Evolutionary conservation across 2,113 vertebrate species (phyloP), one percentile per base, ranked within the genome.

Genomic region (Clarias gariepinus): DNA sequence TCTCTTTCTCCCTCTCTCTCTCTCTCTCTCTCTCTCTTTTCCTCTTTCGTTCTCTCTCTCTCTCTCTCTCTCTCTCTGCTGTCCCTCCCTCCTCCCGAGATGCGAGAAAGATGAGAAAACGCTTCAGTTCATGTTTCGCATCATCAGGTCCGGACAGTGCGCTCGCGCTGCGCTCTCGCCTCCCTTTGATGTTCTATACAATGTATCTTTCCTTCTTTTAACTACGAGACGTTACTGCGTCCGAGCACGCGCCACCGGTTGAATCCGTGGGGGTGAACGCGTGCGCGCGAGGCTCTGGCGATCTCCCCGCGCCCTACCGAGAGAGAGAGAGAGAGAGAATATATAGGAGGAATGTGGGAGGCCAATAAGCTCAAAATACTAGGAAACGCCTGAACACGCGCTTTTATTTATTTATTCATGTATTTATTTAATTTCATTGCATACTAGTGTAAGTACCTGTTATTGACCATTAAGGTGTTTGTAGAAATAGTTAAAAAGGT

Each of bases 31-130:
- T 84, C 80, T 84, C 64, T 55, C 68, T 69, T 28, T 76, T 71
- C 57, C 86, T 87, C 82, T 57, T 25, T 63, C 90, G 85, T 87
- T 84, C 69, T 81, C 84, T 84, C 80, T 84, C 64, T 55, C 80
- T 66, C 63, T 66, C 25, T 41, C 41, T 68, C 64, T n/a, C 21
- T 41, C 53, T 30, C 66, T 69, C 28, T 28, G 68, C 28, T 73
- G 9, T 77, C 53, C 74, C 74, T 28, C 76, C 76, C 76, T 78
- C n/a, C 57, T 57, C 76, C 52, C 2, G 41, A 25, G 74, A 64
- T 64, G 80, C 80, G 21, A 23, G 7, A 23, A 77, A 77, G 21
- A 63, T 47, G 18, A 28, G n/a, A n/a, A 52, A 11, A 55, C 3
- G 55, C 79, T 81, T 85, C 68, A 81, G 25, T 86, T 73, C 55